phyloP scores from a whole-genome alignment of 2,797 vertebrate species.

The Erpetoichthys calabaricus region DNA sequence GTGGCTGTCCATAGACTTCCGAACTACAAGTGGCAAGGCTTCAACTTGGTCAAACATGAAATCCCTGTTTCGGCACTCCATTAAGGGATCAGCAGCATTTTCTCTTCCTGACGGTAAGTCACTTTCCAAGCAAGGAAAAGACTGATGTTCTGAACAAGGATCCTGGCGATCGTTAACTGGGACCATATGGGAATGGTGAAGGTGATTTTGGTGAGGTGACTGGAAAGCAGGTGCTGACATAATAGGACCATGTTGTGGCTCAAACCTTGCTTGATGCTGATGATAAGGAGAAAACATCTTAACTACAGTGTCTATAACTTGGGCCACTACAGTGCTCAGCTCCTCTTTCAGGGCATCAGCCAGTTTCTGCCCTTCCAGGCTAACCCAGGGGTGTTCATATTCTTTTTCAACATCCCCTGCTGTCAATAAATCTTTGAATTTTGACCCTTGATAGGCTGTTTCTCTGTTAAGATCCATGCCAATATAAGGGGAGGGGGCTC shows the following conservation, averaged over 20 bases:
- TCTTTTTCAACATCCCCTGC: not conserved
- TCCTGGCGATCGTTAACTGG: not conserved
- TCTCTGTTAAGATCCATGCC: not conserved
- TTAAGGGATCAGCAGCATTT: not conserved
- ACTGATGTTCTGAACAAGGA: too few relatives aligned
- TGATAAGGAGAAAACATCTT: conserved; percentile 37
- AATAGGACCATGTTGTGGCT: not conserved
- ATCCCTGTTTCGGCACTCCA: not conserved
- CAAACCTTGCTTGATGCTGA: conserved; percentile 10
- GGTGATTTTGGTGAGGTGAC: conserved; percentile 5
- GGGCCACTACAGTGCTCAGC: conserved; percentile 49
- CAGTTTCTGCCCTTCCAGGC: conserved; percentile 43
- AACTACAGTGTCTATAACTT: conserved; percentile 59
- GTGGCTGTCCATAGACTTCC: conserved; percentile 22
- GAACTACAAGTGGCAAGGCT: conserved; percentile 23
- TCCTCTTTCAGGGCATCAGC: conserved; percentile 56
- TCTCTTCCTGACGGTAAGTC: too few relatives aligned
- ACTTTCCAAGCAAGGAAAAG: too few relatives aligned
- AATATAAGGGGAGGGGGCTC: not conserved
- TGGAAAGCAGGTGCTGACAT: not conserved
- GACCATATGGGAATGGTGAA: conserved; percentile 16
- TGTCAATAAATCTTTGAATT: not conserved
- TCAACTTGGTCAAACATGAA: conserved; percentile 5
- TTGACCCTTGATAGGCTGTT: not conserved
- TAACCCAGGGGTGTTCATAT: not conserved